These are phyloP conservation scores for Blennius ocellaris DNA, from an alignment of 2,113 vertebrate species.

Conservation along the genomic window DNA sequence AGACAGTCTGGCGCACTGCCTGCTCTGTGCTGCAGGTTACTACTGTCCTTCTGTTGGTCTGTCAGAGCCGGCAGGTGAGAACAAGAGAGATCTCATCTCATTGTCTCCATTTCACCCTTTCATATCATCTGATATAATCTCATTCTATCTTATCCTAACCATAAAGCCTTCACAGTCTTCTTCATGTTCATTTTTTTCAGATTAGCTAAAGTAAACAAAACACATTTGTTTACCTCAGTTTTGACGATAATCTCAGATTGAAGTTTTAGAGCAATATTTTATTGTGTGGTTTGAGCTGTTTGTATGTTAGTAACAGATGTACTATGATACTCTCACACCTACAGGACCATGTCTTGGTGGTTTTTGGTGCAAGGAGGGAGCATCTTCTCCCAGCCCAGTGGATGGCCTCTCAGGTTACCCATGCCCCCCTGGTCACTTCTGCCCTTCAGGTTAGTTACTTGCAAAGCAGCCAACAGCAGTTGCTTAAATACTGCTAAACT, in stretches of 20 bases:
- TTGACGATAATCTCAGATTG: no score
- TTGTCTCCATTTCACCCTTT: neutral
- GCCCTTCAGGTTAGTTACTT: slow-evolving; percentile 88
- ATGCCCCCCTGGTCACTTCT: slow-evolving; percentile 90
- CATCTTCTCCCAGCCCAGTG: slow-evolving; percentile 79
- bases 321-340: slow-evolving; percentile 14
- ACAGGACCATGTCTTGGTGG: slow-evolving; percentile 88
- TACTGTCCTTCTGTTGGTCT: slow-evolving; percentile 87
- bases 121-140: neutral
- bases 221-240: no score
- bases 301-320: neutral
- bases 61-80: slow-evolving; percentile 86
- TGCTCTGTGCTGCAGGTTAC: slow-evolving; percentile 86
- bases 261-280: no score
- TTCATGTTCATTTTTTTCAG: neutral
- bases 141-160: neutral
- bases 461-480: slow-evolving; percentile 1
- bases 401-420: slow-evolving; percentile 82
- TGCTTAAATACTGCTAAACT: neutral
- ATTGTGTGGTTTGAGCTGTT: no score
- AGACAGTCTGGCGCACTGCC: slow-evolving; percentile 77
- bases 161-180: neutral
- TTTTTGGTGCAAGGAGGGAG: slow-evolving; percentile 88
- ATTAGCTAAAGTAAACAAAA: neutral
- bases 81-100: neutral